Percentiles rank a stretch among this genome's conserved stretches.
These are phyloP conservation scores for Dicyrtoma fusca DNA, from an alignment of 2,888 invertebrate species.

Conservation along the genomic window DNA sequence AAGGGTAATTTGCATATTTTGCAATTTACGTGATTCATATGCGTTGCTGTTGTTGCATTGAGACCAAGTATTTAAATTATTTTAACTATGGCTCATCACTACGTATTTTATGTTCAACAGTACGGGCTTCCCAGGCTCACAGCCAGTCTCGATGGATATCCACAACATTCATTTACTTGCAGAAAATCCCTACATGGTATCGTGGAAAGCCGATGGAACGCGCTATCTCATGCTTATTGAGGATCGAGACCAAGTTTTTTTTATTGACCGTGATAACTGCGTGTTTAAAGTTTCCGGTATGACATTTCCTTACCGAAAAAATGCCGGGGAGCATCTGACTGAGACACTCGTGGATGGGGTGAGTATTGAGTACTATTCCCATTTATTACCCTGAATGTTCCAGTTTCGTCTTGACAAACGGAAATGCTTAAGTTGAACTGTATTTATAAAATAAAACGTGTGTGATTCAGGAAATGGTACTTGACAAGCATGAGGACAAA, in stretches of 20 bases:
- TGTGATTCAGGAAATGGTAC: slow-evolving; percentile 86
- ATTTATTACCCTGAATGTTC: background rate
- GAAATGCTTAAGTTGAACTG: background rate
- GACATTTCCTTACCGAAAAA: slow-evolving; percentile 76
- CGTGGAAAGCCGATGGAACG: slow-evolving; percentile 99
- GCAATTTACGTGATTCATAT: background rate
- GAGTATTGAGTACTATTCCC: slow-evolving; percentile 59
- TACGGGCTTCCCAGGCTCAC: slow-evolving; percentile 90
- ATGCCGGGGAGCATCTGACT: slow-evolving; percentile 70
- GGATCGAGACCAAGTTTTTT: slow-evolving; percentile 81
- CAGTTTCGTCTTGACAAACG: background rate
- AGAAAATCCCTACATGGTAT: slow-evolving; percentile 87
- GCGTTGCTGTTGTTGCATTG: background rate
- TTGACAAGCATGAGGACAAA: slow-evolving; percentile 76
- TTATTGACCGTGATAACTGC: slow-evolving; percentile 93
- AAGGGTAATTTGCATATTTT: slow-evolving; percentile 60
- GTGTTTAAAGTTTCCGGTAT: slow-evolving; percentile 83
- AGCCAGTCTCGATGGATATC: slow-evolving; percentile 95
- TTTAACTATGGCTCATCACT: too few species aligned
- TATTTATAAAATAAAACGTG: background rate
- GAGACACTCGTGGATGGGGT: slow-evolving; percentile 92
- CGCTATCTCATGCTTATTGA: slow-evolving; percentile 79
- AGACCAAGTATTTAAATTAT: too few species aligned
- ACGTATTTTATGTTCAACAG: slow-evolving; percentile 56
- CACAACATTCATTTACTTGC: slow-evolving; percentile 75